Evolutionary conservation across 2,797 vertebrate species (phyloP).

Genomic region (Ptychadena robeensis): DNA sequence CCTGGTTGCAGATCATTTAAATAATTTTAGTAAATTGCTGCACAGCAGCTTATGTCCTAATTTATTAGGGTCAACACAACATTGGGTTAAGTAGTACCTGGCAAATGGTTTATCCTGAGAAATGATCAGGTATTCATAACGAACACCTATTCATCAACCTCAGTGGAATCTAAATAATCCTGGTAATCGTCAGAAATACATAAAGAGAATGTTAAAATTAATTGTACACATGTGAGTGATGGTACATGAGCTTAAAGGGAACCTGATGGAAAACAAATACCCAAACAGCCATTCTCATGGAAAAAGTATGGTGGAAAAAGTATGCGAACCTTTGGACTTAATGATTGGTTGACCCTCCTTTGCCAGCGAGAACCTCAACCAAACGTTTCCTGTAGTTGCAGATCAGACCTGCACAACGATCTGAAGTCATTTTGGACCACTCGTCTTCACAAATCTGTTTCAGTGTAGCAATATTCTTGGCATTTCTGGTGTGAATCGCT

Average conservation of each 20-base stretch:
- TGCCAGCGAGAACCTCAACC: no score
- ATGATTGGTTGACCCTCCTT: no score
- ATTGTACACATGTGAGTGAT: neutral
- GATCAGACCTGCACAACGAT: no score
- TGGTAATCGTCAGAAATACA: neutral
- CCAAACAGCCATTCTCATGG: neutral
- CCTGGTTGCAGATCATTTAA: constrained; percentile 11
- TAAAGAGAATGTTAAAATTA: neutral
- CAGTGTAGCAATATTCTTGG: no score
- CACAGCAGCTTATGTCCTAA: constrained; percentile 15
- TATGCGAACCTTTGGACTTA: no score
- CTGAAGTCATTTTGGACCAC: no score
- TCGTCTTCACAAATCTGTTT: no score
- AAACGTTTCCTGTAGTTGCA: no score
- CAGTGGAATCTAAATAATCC: neutral
- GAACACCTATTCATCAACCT: neutral
- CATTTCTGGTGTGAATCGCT: no score
- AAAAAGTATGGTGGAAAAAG: no score
- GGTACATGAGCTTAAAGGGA: neutral
- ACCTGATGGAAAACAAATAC: neutral
- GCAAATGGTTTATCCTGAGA: constrained; percentile 3
- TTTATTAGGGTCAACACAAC: constrained; percentile 22
- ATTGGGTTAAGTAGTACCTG: neutral
- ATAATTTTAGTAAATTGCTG: constrained; percentile 13
- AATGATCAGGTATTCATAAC: constrained; percentile 4